A percentile compares a stretch with the other conserved stretches of the same genome.
Conservation (phyloP, 1,140 invertebrate genomes). For the Drosophila orena region DNA sequence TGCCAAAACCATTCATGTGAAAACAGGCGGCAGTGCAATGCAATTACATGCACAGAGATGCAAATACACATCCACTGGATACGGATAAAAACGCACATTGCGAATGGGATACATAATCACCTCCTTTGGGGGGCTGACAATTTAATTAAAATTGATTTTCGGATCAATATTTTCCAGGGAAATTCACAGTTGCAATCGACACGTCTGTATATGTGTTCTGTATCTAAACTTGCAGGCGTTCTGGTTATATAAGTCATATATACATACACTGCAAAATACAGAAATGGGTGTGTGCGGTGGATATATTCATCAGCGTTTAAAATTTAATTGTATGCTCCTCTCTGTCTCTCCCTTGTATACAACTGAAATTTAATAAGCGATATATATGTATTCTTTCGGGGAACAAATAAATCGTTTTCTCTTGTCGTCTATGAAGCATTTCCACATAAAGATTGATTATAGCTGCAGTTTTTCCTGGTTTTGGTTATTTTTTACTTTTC, state of each 20-base stretch:
- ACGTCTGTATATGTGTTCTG: conserved; percentile 5
- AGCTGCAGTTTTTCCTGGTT: conserved; percentile 53
- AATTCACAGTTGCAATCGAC: conserved; percentile 63
- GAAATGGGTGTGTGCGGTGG: background rate
- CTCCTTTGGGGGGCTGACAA: conserved; percentile 68
- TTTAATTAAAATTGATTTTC: conserved; percentile 84
- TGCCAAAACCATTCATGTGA: conserved; percentile 66
- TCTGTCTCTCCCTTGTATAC: background rate
- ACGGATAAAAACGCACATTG: conserved; percentile 10
- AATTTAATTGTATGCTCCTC: conserved; percentile 61
- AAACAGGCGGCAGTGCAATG: conserved; percentile 44
- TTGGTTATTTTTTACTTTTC: conserved; percentile 19
- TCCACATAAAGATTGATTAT: conserved; percentile 78
- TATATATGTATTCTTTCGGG: conserved; percentile 21
- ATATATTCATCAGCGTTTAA: conserved; percentile 48
- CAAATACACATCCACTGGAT: conserved; percentile 7
- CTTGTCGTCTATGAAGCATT: conserved; percentile 50
- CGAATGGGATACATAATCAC: conserved; percentile 61
- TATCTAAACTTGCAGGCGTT: conserved; percentile 31
- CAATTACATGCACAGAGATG: conserved; percentile 50
- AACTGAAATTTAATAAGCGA: conserved; percentile 66
- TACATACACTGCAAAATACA: conserved; percentile 1
- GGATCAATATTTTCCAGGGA: conserved; percentile 82
- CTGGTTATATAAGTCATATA: conserved; percentile 54
- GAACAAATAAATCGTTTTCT: conserved; percentile 2